Conservation (phyloP, 2,888 invertebrate species). For the Idaea straminata region DNA sequence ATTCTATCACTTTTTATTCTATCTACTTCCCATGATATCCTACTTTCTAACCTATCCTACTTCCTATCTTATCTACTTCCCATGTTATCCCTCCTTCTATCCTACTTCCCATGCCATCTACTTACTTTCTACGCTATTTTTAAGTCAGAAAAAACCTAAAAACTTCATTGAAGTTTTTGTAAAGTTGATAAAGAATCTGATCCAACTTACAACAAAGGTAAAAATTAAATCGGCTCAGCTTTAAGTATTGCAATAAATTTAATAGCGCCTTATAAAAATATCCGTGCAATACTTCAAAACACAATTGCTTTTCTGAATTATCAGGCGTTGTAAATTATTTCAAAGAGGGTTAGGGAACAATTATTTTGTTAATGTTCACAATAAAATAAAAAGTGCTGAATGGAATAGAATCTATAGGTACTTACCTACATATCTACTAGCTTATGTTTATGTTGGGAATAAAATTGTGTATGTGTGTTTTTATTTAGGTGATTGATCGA, state of each 20-base stretch:
- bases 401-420: conserved; percentile 63
- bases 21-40: too few species aligned
- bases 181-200: not conserved
- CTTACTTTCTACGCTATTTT: too few species aligned
- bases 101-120: too few species aligned
- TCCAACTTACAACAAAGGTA: not conserved
- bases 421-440: conserved; percentile 45
- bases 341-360: conserved; percentile 33
- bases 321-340: conserved; percentile 50
- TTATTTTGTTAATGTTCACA: conserved; percentile 57
- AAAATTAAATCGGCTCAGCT: not conserved
- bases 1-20: too few species aligned
- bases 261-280: conserved; percentile 30
- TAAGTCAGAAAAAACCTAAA: too few species aligned
- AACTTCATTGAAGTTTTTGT: too few species aligned
- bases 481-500: not conserved
- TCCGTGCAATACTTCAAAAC: conserved; percentile 24
- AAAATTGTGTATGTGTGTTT: conserved; percentile 32
- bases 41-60: too few species aligned
- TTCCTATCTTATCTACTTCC: too few species aligned
- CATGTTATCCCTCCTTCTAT: too few species aligned
- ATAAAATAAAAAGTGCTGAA: conserved; percentile 72
- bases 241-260: conserved; percentile 8
- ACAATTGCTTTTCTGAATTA: conserved; percentile 50
- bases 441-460: conserved; percentile 54